Conservation (phyloP, 2,113 vertebrate genomes). For the Orientallactaga bullata region DNA sequence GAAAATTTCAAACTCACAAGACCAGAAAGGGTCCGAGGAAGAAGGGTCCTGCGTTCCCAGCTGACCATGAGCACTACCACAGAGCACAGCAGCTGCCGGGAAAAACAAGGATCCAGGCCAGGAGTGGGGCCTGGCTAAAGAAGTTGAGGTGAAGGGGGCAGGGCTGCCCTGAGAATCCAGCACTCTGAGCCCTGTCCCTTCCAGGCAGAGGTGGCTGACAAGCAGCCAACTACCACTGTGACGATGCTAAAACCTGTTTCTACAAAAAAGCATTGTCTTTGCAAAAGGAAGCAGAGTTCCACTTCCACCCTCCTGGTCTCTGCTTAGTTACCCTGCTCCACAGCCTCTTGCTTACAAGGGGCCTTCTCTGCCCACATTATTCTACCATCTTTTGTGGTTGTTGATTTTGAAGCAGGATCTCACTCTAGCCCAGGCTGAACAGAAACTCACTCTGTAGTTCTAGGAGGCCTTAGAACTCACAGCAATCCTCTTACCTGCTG, state of each 20-base stretch:
- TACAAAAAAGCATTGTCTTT: neutral
- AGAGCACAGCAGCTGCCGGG: conserved; percentile 92
- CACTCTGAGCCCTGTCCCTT: neutral
- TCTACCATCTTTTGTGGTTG: neutral
- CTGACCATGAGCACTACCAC: conserved; percentile 89
- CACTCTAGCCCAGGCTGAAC: too few species aligned
- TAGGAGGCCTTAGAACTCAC: too few species aligned
- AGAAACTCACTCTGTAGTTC: too few species aligned
- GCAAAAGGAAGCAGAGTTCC: neutral
- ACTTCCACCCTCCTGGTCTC: neutral
- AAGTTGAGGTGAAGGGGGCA: conserved; percentile 74
- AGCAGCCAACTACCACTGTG: conserved; percentile 63
- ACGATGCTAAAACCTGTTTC: conserved; percentile 32
- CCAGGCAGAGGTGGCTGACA: conserved; percentile 47
- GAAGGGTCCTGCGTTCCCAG: conserved; percentile 92
- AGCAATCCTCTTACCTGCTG: too few species aligned
- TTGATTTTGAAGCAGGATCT: too few species aligned
- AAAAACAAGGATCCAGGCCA: conserved; percentile 92
- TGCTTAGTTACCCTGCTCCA: neutral
- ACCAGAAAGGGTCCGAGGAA: conserved; percentile 92
- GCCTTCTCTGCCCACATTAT: neutral
- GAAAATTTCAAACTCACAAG: conserved; percentile 93
- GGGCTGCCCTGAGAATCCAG: conserved; percentile 80
- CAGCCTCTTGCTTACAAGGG: neutral
- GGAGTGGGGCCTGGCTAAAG: conserved; percentile 90